phyloP scores from a whole-genome alignment of 1,140 invertebrate species.

The Leptopilina boulardi region DNA sequence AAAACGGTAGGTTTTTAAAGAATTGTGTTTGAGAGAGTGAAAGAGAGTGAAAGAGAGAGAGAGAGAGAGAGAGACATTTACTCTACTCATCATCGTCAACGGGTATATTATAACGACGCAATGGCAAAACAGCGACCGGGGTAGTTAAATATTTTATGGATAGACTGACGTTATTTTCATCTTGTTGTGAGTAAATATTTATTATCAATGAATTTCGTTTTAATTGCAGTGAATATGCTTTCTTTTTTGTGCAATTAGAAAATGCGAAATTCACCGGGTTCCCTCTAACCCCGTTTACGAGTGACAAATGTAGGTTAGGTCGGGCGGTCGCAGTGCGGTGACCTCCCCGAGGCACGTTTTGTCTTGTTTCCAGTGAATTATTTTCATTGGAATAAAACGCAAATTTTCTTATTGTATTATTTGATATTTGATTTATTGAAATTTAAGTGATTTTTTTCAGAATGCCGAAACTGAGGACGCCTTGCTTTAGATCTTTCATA shows the following conservation, averaged over 20 bases:
- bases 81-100: not conserved
- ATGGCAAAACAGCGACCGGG: constrained; percentile 54
- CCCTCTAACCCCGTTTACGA: constrained; percentile 57
- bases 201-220: no score
- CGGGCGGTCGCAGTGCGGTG: constrained; percentile 62
- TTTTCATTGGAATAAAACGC: not conserved
- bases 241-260: not conserved
- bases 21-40: constrained; percentile 5
- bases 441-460: not conserved
- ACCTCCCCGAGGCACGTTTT: constrained; percentile 44
- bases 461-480: not conserved
- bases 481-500: no score
- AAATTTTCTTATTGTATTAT: not conserved
- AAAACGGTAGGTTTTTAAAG: constrained; percentile 55
- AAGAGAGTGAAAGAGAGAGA: constrained; percentile 37
- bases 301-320: constrained; percentile 69
- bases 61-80: constrained; percentile 44
- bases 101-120: constrained; percentile 56
- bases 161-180: not conserved
- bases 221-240: not conserved
- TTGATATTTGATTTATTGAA: not conserved
- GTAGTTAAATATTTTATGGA: constrained; percentile 38
- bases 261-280: constrained; percentile 28
- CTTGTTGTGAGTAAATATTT: not conserved
- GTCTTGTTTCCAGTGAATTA: constrained; percentile 35